These are phyloP conservation scores for Myxocyprinus asiaticus DNA, from an alignment of 2,113 vertebrate genomes.

Conservation along the genomic window DNA sequence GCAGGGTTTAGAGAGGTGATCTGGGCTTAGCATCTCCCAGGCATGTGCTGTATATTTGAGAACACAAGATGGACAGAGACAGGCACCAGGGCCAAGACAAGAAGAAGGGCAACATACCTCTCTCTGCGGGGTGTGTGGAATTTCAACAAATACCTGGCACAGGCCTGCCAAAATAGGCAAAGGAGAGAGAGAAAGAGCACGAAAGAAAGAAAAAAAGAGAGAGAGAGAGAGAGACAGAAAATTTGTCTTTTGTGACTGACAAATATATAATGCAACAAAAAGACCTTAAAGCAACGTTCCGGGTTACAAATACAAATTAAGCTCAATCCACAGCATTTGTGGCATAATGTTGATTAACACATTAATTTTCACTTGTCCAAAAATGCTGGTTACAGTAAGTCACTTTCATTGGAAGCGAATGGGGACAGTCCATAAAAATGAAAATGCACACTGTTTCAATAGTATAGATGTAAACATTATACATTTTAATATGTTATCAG, in stretches of 20 bases:
- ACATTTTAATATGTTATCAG: too few species aligned
- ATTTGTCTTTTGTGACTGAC: slow-evolving; percentile 15
- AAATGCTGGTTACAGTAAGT: too few species aligned
- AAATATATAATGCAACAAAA: background rate
- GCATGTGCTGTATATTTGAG: slow-evolving; percentile 65
- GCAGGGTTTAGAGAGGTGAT: slow-evolving; percentile 31
- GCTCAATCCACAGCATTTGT: too few species aligned
- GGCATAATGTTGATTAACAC: too few species aligned
- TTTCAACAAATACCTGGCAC: slow-evolving; percentile 84
- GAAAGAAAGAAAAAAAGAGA: slow-evolving; percentile 27
- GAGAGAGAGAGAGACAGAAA: background rate
- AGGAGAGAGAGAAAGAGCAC: slow-evolving; percentile 32
- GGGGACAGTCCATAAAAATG: too few species aligned
- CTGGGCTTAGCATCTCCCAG: slow-evolving; percentile 56
- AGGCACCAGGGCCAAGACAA: slow-evolving; percentile 64
- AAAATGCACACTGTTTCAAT: too few species aligned
- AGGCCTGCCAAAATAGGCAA: slow-evolving; percentile 73
- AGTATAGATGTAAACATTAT: too few species aligned
- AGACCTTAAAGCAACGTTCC: too few species aligned
- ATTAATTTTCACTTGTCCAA: too few species aligned
- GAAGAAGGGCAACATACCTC: slow-evolving; percentile 73
- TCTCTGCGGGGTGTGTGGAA: slow-evolving; percentile 84
- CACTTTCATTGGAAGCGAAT: too few species aligned
- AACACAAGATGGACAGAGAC: slow-evolving; percentile 67
- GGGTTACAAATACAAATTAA: too few species aligned